phyloP scores from a whole-genome alignment of 2,888 invertebrate species.

The Sesia apiformis region DNA sequence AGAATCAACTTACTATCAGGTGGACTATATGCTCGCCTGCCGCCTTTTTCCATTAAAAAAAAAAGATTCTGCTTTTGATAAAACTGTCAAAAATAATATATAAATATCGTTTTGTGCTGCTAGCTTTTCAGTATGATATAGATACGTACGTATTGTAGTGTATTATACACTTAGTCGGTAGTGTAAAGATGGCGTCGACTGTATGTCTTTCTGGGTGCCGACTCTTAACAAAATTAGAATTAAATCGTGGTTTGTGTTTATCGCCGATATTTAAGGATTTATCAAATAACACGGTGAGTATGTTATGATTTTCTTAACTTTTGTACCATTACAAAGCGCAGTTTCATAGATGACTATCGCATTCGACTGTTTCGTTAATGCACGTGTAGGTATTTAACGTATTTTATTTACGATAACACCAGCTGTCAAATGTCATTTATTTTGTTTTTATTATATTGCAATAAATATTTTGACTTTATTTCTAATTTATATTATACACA shows the following conservation, averaged over 20 bases:
- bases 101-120: too few species aligned
- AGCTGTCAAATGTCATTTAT: conserved; percentile 59
- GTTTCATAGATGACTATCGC: conserved; percentile 46
- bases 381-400: conserved; percentile 44
- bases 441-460: conserved; percentile 10
- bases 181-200: conserved; percentile 77
- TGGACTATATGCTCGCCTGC: too few species aligned
- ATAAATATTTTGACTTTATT: background rate
- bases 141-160: too few species aligned
- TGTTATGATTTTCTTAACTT: conserved; percentile 18
- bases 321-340: conserved; percentile 13
- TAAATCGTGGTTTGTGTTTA: conserved; percentile 74
- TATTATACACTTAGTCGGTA: too few species aligned
- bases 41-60: too few species aligned
- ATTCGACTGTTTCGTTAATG: conserved; percentile 37
- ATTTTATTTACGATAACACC: conserved; percentile 32
- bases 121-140: too few species aligned
- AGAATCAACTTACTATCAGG: too few species aligned
- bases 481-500: background rate
- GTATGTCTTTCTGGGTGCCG: conserved; percentile 76
- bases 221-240: conserved; percentile 75
- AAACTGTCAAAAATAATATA: too few species aligned
- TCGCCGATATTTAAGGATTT: conserved; percentile 67
- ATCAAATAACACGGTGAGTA: conserved; percentile 66
- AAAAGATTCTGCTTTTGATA: too few species aligned